Conservation (phyloP, 1,140 invertebrate species). For the Anastatus disparis region DNA sequence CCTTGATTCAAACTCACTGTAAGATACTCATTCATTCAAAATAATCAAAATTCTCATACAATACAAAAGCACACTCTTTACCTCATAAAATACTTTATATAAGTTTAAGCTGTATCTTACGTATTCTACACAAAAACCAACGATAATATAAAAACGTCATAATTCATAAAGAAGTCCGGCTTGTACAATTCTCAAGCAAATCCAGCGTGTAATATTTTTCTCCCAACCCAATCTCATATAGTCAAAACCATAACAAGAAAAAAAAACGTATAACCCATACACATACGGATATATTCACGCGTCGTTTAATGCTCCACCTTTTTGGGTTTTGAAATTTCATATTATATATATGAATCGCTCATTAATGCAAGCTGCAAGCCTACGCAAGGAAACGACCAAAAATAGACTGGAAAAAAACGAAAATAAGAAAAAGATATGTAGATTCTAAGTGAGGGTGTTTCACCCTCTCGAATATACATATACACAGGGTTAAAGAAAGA, state of each 20-base stretch:
- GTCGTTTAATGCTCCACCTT: constrained; percentile 10
- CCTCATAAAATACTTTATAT: too few relatives aligned
- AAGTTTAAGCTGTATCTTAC: too few relatives aligned
- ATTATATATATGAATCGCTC: constrained; percentile 32
- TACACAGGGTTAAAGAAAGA: too few relatives aligned
- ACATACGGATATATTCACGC: constrained; percentile 11
- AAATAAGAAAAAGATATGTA: not conserved
- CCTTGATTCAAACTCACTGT: too few relatives aligned
- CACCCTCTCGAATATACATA: constrained; percentile 44
- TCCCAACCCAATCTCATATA: not conserved
- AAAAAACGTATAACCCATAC: not conserved
- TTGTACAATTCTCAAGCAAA: too few relatives aligned
- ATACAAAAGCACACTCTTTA: too few relatives aligned
- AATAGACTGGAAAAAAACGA: not conserved
- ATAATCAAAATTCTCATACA: too few relatives aligned
- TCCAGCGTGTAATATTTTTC: constrained; percentile 28
- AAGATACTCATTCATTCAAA: too few relatives aligned
- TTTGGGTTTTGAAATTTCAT: not conserved
- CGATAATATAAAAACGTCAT: too few relatives aligned
- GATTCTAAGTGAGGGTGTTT: constrained; percentile 50
- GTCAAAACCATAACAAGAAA: too few relatives aligned
- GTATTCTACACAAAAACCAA: too few relatives aligned
- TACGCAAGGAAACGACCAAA: not conserved
- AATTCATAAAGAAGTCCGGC: too few relatives aligned
- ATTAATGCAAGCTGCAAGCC: constrained; percentile 53